These are phyloP conservation scores for Sylvilagus bachmani DNA, from an alignment of 2,113 vertebrate genomes.

Conservation along the genomic window DNA sequence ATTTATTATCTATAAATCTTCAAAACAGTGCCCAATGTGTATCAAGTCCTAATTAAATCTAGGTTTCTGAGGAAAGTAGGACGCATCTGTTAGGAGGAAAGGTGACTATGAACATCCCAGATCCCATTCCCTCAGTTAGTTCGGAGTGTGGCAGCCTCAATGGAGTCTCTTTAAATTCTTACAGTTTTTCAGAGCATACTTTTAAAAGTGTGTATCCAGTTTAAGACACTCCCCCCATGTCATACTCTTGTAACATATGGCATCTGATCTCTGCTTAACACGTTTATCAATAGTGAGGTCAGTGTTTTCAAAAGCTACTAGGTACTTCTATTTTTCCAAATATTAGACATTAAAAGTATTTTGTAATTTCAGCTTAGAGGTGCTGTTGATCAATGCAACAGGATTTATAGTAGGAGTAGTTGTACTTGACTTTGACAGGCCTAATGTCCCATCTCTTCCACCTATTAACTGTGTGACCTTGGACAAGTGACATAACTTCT, in stretches of 20 bases:
- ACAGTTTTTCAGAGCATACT: neutral
- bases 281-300: neutral
- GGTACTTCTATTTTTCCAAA: neutral
- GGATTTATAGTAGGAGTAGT: neutral
- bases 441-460: neutral
- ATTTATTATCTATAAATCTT: neutral
- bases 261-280: neutral
- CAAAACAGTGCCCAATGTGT: neutral
- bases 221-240: neutral
- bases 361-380: neutral
- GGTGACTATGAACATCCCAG: neutral
- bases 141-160: neutral
- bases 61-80: neutral
- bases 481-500: neutral
- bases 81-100: neutral
- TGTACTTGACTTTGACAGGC: neutral
- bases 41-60: neutral
- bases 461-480: neutral
- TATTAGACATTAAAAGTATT: conserved; percentile 1
- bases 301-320: neutral
- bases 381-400: neutral
- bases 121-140: neutral
- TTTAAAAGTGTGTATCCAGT: neutral
- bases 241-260: neutral
- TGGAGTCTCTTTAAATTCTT: neutral